phyloP scores from a whole-genome alignment of 2,888 invertebrate species.

The Tanypteryx hageni region DNA sequence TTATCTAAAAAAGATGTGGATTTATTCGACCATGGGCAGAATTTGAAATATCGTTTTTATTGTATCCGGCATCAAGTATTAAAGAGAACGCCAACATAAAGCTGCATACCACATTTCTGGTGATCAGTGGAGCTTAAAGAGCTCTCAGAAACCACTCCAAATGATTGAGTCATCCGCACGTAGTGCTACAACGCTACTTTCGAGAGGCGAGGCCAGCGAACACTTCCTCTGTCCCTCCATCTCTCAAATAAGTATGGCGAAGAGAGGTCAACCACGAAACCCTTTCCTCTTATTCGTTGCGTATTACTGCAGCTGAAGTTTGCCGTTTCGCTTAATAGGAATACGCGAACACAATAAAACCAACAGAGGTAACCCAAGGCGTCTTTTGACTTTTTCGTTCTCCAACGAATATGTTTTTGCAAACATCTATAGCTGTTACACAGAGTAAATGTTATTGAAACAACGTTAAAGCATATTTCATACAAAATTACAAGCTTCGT shows the following conservation, averaged over 20 bases:
- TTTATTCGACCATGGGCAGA: background rate
- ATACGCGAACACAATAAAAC: background rate
- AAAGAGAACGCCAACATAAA: background rate
- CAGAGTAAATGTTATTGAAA: too few relatives aligned
- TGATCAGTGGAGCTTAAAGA: background rate
- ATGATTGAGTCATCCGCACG: constrained; percentile 7
- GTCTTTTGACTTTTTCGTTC: background rate
- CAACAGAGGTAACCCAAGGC: background rate
- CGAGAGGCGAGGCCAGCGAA: background rate
- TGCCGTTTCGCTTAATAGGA: background rate
- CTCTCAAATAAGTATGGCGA: background rate
- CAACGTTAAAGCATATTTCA: too few relatives aligned
- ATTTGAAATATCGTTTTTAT: background rate
- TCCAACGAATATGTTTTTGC: background rate
- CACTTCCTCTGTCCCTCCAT: background rate
- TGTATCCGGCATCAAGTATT: background rate
- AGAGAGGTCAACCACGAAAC: background rate
- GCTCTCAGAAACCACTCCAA: background rate
- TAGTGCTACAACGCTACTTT: background rate
- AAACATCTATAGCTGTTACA: background rate
- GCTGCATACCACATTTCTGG: background rate
- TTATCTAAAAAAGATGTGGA: background rate
- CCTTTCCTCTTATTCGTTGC: background rate
- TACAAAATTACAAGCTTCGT: too few relatives aligned
- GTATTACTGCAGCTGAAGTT: background rate